A percentile compares a stretch with the other conserved stretches of the same genome.
Evolutionary conservation across 2,888 invertebrate species (phyloP).

Genomic region (Drosophila melanosoma): DNA sequence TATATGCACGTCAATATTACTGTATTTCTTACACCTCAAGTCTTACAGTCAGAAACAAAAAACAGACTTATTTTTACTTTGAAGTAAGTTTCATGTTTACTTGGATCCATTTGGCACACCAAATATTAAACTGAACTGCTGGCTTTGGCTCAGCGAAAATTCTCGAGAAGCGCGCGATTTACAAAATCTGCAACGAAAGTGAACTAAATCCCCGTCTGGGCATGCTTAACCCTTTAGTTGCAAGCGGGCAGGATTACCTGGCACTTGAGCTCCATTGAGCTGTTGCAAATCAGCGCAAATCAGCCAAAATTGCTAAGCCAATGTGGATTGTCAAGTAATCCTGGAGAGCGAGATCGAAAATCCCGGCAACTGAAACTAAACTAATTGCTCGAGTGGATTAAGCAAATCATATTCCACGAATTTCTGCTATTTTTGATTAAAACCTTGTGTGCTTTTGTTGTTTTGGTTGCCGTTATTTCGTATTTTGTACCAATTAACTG

Average conservation of each 20-base stretch:
- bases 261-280: conserved; percentile 73
- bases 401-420: conserved; percentile 52
- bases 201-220: conserved; percentile 58
- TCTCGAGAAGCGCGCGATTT: conserved; percentile 55
- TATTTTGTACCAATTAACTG: conserved; percentile 57
- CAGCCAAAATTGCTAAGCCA: conserved; percentile 48
- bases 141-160: conserved; percentile 14
- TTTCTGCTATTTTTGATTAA: conserved; percentile 36
- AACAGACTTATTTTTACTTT: not conserved
- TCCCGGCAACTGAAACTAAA: conserved; percentile 51
- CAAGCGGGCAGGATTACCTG: conserved; percentile 62
- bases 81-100: conserved; percentile 28
- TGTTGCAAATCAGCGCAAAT: conserved; percentile 69
- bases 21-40: not conserved
- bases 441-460: conserved; percentile 4
- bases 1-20: not conserved
- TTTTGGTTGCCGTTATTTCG: conserved; percentile 26
- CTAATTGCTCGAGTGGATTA: conserved; percentile 67
- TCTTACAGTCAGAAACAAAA: conserved; percentile 33
- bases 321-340: conserved; percentile 62
- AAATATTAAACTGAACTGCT: conserved; percentile 17
- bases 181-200: conserved; percentile 66
- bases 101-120: conserved; percentile 39
- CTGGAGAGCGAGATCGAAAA: conserved; percentile 30
- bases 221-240: conserved; percentile 69